Evolutionary conservation across 2,797 vertebrate genomes (phyloP).

Genomic region (Peromyscus nudipes): DNA sequence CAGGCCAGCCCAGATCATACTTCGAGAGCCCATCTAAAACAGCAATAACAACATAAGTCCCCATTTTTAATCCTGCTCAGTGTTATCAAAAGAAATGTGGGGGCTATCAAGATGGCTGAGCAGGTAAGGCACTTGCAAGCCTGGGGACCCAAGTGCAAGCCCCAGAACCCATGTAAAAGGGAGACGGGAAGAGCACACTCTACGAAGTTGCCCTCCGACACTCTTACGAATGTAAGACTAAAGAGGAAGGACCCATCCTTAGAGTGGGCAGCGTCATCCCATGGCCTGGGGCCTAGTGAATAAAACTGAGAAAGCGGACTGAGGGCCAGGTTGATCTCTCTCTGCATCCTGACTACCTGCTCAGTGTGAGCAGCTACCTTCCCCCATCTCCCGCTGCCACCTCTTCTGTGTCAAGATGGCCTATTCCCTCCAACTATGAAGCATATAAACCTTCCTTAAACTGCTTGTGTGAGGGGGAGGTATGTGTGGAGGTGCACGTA

Average conservation of each 20-base stretch:
- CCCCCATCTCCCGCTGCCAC: rapidly evolving
- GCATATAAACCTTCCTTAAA: not conserved
- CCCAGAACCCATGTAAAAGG: not conserved
- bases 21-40: not conserved
- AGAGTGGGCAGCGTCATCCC: not conserved
- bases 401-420: not conserved
- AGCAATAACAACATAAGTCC: not conserved
- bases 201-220: not conserved
- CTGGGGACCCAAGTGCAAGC: not conserved
- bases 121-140: not conserved
- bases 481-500: not conserved
- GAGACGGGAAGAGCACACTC: not conserved
- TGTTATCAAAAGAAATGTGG: not conserved
- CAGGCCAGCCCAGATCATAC: too few species aligned
- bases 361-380: not conserved
- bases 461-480: too few species aligned
- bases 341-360: not conserved
- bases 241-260: not conserved
- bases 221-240: not conserved
- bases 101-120: not conserved
- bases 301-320: not conserved
- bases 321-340: not conserved
- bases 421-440: not conserved
- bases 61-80: not conserved
- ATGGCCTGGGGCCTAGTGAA: not conserved